Base-by-base conservation (phyloP, 2,113 vertebrate species). In the Prunella fulvescens region DNA sequence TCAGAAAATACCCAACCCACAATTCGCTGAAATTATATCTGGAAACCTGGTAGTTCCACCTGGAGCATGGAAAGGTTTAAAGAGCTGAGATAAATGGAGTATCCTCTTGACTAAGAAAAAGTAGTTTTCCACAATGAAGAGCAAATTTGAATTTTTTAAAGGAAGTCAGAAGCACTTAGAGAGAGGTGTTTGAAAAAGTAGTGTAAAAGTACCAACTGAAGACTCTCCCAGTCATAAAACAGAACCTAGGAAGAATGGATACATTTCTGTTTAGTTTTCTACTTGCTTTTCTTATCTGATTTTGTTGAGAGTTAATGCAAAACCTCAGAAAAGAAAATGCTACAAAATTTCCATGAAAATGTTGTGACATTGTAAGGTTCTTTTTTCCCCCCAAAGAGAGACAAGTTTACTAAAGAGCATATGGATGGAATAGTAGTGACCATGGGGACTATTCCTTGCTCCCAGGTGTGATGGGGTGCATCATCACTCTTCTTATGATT, bases 321-420 rank as follows among this genome's bases (percentile, higher is more conserved):
- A 86, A 64, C 14, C 22, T 64, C 11, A 45, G 42, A 61, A 83
- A 88, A 45, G 5, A 77, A 76, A 88, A 64, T 9, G 10, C 45
- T 64, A 33, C 12, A n/a, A 42, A 83, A 58, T 56, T 67, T 84
- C 17, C 9, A 35, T 39, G 25, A 57, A 78, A 81, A 82, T 39
- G 4, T 33, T 65, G 23, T 88, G 53, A 39, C 11, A 31, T 11
- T 33, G 1, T 23, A 77, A 48, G 22, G 69, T 40, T 48, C 4
- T 26, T 60, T 40, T 16, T 25, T 10, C 0, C 2, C 3, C 12
- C 1, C 2, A 0, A 26, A 39, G 7, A 50, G 71, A 54, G 7
- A 44, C 6, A 28, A 40, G 13, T 70, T 66, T 57, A 53, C 31
- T 53, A 69, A 82, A 71, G 14, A n/a, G 12, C 0, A 0, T 40